Conservation (phyloP, 2,797 vertebrate species). For the Simalia tracyae region DNA sequence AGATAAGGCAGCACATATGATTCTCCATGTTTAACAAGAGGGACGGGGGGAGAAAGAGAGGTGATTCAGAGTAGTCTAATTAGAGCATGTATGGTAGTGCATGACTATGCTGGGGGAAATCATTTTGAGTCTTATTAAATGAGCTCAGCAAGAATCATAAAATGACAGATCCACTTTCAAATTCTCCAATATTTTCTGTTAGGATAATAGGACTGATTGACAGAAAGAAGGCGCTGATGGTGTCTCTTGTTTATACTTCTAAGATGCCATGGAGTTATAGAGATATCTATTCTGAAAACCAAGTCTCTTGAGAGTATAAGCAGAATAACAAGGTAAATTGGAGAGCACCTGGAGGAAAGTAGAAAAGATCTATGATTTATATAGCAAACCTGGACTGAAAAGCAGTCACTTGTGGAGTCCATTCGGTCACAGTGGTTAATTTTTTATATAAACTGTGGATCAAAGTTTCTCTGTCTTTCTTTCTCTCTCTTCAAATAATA, state of each 20-base stretch:
- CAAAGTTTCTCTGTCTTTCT: not conserved
- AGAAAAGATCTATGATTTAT: slow-evolving; percentile 42
- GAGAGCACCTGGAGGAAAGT: slow-evolving; percentile 46
- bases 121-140: slow-evolving; percentile 37
- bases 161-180: slow-evolving; percentile 24
- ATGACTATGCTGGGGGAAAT: slow-evolving; percentile 15
- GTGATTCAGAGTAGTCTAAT: slow-evolving; percentile 26
- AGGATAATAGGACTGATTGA: slow-evolving; percentile 40
- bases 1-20: not conserved
- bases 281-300: slow-evolving; percentile 65
- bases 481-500: not conserved
- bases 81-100: not conserved
- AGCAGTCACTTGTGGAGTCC: not conserved
- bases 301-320: slow-evolving; percentile 39
- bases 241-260: slow-evolving; percentile 69
- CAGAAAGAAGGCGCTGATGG: slow-evolving; percentile 40
- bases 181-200: slow-evolving; percentile 54
- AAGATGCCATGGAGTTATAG: slow-evolving; percentile 56
- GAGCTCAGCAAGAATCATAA: slow-evolving; percentile 24
- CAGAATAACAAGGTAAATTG: slow-evolving; percentile 53
- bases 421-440: slow-evolving; percentile 47
- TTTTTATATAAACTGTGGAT: slow-evolving; percentile 41
- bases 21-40: not conserved
- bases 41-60: not conserved
- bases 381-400: slow-evolving; percentile 20